These are phyloP conservation scores for Brachionus koreanus DNA, from an alignment of 1,140 invertebrate species.

Conservation along the genomic window DNA sequence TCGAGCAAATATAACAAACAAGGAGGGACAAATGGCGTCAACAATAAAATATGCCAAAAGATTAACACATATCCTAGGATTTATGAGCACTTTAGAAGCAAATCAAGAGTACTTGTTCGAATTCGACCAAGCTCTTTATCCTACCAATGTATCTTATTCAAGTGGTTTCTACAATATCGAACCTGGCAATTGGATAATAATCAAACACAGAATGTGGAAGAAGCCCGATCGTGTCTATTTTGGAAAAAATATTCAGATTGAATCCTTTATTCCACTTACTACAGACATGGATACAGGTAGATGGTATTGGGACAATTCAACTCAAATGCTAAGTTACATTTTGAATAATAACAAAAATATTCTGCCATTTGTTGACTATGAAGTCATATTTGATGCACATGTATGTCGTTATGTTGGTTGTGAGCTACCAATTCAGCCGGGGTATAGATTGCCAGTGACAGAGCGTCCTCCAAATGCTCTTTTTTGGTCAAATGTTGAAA, in stretches of 20 bases:
- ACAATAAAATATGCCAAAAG: conserved; percentile 7
- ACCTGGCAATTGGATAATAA: neutral
- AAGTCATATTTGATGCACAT: conserved; percentile 1
- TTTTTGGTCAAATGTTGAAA: conserved; percentile 30
- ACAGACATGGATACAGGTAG: neutral
- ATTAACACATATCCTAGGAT: neutral
- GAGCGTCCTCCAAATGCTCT: neutral
- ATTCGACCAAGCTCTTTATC: conserved; percentile 16
- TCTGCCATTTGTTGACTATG: neutral
- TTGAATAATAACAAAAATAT: conserved; percentile 15
- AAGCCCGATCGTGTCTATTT: conserved; percentile 32
- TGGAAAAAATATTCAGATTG: neutral
- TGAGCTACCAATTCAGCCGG: neutral
- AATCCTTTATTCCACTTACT: conserved; percentile 14
- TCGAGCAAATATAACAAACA: neutral
- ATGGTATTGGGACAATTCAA: conserved; percentile 33
- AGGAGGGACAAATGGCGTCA: neutral
- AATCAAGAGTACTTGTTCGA: conserved; percentile 12
- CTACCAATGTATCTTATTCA: conserved; percentile 4
- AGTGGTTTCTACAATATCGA: conserved; percentile 16
- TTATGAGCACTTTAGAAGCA: conserved; percentile 9
- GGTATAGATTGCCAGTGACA: neutral
- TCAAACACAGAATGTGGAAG: conserved; percentile 18
- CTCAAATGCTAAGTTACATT: neutral
- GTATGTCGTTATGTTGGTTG: conserved; percentile 28